Evolutionary conservation across 2,797 vertebrate species (phyloP).

Genomic region (Pangasius macronema): DNA sequence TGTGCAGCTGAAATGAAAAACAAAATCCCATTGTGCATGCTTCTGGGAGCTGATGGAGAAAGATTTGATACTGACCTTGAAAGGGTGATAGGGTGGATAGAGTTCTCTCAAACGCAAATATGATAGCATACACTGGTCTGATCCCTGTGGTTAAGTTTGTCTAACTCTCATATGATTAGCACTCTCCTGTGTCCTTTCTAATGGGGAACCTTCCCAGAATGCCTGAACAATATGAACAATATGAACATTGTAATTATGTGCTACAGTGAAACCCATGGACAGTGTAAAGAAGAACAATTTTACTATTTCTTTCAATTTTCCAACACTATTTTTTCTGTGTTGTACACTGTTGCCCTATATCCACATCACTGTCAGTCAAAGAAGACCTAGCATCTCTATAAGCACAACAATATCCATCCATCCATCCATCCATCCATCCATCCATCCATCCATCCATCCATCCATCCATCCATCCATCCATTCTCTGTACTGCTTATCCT

Average conservation of each 20-base stretch:
- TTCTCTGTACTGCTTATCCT: too few species aligned
- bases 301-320: background rate
- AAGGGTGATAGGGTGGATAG: constrained; percentile 30
- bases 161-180: constrained; percentile 45
- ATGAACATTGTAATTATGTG: background rate
- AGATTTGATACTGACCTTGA: constrained; percentile 38
- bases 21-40: constrained; percentile 53
- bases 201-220: constrained; percentile 42
- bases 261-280: background rate
- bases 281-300: background rate
- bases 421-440: too few species aligned
- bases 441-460: too few species aligned
- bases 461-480: too few species aligned
- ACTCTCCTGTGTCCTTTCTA: constrained; percentile 33
- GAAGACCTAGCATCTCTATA: background rate
- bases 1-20: constrained; percentile 44
- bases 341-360: background rate
- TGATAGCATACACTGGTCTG: background rate
- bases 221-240: constrained; percentile 9
- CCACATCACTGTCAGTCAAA: background rate
- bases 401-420: background rate
- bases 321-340: background rate
- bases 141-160: constrained; percentile 33
- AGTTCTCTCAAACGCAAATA: constrained; percentile 29
- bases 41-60: constrained; percentile 46